phyloP scores from a whole-genome alignment of 2,113 vertebrate species.

The Craseonycteris thonglongyai region DNA sequence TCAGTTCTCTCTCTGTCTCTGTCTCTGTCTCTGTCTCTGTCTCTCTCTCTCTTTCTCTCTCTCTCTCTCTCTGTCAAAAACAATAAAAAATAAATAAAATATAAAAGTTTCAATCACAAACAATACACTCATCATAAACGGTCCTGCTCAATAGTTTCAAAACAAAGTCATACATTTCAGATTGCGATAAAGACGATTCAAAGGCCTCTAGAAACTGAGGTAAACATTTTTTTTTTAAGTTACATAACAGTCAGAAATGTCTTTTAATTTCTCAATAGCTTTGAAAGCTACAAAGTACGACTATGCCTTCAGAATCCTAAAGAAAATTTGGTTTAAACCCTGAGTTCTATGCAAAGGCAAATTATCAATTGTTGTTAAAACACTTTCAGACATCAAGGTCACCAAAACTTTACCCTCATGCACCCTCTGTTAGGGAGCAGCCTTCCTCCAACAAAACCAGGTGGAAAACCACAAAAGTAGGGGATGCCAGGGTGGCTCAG shows the following conservation, averaged over 20 bases:
- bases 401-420: neutral
- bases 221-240: neutral
- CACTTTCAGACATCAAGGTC: neutral
- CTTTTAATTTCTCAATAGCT: neutral
- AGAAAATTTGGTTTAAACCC: neutral
- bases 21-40: no score
- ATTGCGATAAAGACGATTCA: neutral
- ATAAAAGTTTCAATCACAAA: neutral
- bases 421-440: neutral
- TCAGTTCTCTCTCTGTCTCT: no score
- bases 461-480: neutral
- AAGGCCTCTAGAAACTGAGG: neutral
- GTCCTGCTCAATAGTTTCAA: neutral
- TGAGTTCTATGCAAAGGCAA: neutral
- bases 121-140: rapidly evolving
- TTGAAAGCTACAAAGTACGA: neutral
- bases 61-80: no score
- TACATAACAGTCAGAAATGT: neutral
- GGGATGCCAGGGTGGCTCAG: no score
- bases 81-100: no score
- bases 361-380: neutral
- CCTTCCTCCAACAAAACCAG: neutral
- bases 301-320: neutral
- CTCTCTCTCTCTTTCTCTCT: no score
- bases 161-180: neutral